Base-by-base conservation (phyloP, 2,888 invertebrate species). In the Tenodera sinensis region DNA sequence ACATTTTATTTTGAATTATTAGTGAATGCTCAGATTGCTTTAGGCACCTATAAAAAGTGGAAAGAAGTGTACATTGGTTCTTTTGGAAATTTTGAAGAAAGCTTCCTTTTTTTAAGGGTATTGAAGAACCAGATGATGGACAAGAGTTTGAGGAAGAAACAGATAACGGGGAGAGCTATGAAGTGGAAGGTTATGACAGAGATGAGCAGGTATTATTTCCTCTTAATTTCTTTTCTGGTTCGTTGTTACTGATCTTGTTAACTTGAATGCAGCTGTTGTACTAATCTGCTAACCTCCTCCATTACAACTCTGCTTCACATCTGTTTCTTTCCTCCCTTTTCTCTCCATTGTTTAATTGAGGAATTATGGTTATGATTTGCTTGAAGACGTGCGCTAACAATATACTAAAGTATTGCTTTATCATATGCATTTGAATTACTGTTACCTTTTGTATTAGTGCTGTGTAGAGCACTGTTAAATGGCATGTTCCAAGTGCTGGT, bases 151-250 rank as follows among this genome's bases (percentile, higher is more conserved):
- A 94, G 91, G 93, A 93, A 89, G 94, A 93, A 91, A 95, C 94
- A 88, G 95, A 95, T 88, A 95, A 95, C 90, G 94, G 94, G 34
- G 95, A 95, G 91, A 94, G 94, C 8, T 95, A 95, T 90, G 95
- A 95, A 91, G 93, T 94, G 92, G 95, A 95, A 91, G 91, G 91
- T 25, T 93, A 93, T 89, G 92, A 92, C 47, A 91, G 92, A 85
- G 92, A 92, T 87, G 92, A 91, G 54, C 92, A 91, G 91, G 92
- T 90, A 89, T 71, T 15, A n/a, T 71, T 20, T 71, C 54, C 20
- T 71, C 25, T 30, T 25, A 71, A 71, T 71, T 83, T 34, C 28
- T 84, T 84, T 28, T 20, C 34, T 28, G 25, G 28, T 28, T 20
- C 54, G 4, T 84, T 28, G 28, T 30, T 25, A 20, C 28, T 84